Evolutionary conservation across 2,888 invertebrate species (phyloP), one percentile per base, ranked within the genome.

Genomic region (Mamestra brassicae): DNA sequence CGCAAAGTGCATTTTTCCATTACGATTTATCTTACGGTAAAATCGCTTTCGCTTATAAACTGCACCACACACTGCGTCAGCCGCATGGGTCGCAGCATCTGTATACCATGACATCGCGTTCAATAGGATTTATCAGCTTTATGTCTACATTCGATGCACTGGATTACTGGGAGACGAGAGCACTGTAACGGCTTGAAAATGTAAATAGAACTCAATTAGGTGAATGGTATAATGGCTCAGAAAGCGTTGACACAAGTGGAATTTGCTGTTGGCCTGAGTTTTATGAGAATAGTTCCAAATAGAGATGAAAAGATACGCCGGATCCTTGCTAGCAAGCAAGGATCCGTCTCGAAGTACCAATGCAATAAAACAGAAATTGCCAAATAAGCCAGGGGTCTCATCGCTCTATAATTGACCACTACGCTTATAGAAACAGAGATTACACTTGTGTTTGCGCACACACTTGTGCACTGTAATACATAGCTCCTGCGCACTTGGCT

Each of bases 81-180:
- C 38, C 52, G 62, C 54, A 80, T 68, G 60, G 85, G 72, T 86
- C 85, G 78, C 72, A 76, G 73, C 66, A 42, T 73, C 71, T 66
- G 71, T 85, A 77, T 83, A 64, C 72, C 78, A 71, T 76, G 71
- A 74, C 80, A 68, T 76, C 63, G 71, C 60, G 61, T 57, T 76
- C 77, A 75, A 85, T 77, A 63, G 77, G 81, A 85, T 81, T 87
- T 86, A 87, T 80, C 81, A 85, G 83, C 80, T 80, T 80, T 69
- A 74, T 42, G 69, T 77, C 66, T 60, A 65, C 38, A 72, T 76
- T 55, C 66, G 57, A 69, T 52, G 76, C 69, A 54, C 45, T 2
- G 57, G 64, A 82, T 78, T 74, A 85, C 74, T 57, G 74, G 26
- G 10, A 65, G 38, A 45, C 52, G 42, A 71, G 47, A 36, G 42